Percentiles rank a stretch among this genome's conserved stretches.
Evolutionary conservation across 2,113 vertebrate species (phyloP).

Genomic region (Crotalus horridus): DNA sequence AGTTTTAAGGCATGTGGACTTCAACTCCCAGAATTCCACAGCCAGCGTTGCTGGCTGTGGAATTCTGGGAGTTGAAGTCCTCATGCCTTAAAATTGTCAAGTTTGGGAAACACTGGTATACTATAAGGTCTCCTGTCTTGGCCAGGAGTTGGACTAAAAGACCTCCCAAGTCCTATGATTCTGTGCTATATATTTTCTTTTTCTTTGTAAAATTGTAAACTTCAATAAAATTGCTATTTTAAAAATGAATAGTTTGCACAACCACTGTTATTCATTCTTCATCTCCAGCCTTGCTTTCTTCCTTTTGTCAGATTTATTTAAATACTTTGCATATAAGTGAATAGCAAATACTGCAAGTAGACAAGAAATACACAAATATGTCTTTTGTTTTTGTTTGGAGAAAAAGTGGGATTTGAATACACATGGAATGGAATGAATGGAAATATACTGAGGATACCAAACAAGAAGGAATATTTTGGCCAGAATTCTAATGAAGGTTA

Average conservation of each 20-base stretch:
- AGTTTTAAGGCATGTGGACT: too few species aligned
- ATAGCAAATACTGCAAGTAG: neutral
- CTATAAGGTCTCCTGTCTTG: neutral
- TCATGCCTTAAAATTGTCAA: too few species aligned
- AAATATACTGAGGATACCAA: neutral
- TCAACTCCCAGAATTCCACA: too few species aligned
- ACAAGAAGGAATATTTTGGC: constrained; percentile 23
- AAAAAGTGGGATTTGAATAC: neutral
- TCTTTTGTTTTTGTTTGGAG: neutral
- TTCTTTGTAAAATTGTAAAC: neutral
- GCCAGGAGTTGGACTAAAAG: neutral
- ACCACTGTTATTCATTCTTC: neutral
- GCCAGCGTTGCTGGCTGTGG: too few species aligned
- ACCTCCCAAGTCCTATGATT: neutral
- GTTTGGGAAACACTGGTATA: too few species aligned
- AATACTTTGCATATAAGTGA: neutral
- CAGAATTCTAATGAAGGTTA: constrained; percentile 34
- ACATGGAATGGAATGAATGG: neutral
- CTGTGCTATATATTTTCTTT: neutral
- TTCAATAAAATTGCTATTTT: neutral
- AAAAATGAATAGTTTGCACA: neutral
- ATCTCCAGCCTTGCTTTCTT: neutral
- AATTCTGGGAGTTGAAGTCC: too few species aligned
- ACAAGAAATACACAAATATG: neutral
- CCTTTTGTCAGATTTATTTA: neutral